Evolutionary conservation across 2,113 vertebrate species (phyloP).

Genomic region (Regulus satrapa): DNA sequence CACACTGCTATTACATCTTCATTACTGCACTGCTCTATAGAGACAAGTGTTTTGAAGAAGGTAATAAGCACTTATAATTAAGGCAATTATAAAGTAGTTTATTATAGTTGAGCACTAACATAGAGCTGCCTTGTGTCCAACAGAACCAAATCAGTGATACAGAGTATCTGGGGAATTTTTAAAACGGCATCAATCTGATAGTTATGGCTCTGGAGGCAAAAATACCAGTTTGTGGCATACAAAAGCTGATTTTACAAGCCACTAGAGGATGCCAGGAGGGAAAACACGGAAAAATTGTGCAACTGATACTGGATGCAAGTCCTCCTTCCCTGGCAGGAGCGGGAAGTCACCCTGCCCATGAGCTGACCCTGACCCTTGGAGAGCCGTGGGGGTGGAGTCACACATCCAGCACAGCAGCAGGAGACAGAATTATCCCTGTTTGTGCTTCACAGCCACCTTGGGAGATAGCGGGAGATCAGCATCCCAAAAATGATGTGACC

Average conservation of each 20-base stretch:
- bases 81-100: slow-evolving; percentile 62
- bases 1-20: neutral
- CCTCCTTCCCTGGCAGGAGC: neutral
- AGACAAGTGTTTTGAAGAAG: slow-evolving; percentile 61
- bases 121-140: slow-evolving; percentile 18
- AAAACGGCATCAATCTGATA: slow-evolving; percentile 19
- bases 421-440: neutral
- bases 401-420: neutral
- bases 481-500: neutral
- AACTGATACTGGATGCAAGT: neutral
- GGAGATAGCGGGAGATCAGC: neutral
- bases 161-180: neutral
- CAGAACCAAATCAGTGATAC: slow-evolving; percentile 11
- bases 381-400: neutral
- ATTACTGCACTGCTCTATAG: slow-evolving; percentile 10
- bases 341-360: neutral
- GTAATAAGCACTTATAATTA: slow-evolving; percentile 63
- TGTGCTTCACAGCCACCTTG: neutral
- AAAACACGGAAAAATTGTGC: neutral
- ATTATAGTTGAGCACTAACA: slow-evolving; percentile 23
- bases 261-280: neutral
- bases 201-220: slow-evolving; percentile 22
- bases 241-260: slow-evolving; percentile 12
- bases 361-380: neutral
- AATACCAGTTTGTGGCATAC: neutral